Evolutionary conservation across 2,113 vertebrate genomes (phyloP), one percentile per base, ranked within the genome.

Genomic region (Microcebus murinus): DNA sequence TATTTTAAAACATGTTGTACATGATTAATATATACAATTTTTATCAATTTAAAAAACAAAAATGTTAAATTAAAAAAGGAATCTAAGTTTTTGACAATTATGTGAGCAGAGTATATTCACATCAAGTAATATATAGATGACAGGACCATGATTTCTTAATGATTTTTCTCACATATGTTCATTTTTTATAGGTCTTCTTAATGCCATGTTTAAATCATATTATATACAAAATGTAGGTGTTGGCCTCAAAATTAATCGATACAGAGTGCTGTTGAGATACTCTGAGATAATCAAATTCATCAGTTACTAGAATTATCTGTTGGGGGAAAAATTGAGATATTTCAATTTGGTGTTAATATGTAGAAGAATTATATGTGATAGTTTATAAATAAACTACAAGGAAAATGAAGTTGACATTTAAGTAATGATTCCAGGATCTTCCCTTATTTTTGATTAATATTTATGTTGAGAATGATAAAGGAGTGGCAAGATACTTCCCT

Each of bases 391-490:
- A 95, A 96, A 76, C 50, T 7, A 5, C 36, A 90, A 92, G 71
- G 36, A 95, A 97, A 95, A 83, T 50, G 48, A 91, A 45, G 48
- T 97, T 82, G 84, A 97, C 15, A 20, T 97, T 95, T 97, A 93
- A 52, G 70, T 71, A 94, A 45, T 86, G 52, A 94, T 82, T 93
- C 83, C 21, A 88, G 63, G 88, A 48, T 94, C 73, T 94, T 94
- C 81, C 55, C 36, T 94, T 12, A 1, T 91, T 97, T 98, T 97
- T 97, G 39, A 74, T 94, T 29, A 5, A 90, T 96, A 96, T 94
- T 97, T 95, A 74, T 91, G 67, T 97, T 98, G 95, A 80, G 96
- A 68, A 3, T 90, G 45, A 52, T 55, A 89, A 82, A 83, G 31
- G 79, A 90, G 29, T 59, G 23, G 52, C 73, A 96, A 74, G 90